Conservation (phyloP, 2,888 invertebrate species). For the Platycheirus albimanus region DNA sequence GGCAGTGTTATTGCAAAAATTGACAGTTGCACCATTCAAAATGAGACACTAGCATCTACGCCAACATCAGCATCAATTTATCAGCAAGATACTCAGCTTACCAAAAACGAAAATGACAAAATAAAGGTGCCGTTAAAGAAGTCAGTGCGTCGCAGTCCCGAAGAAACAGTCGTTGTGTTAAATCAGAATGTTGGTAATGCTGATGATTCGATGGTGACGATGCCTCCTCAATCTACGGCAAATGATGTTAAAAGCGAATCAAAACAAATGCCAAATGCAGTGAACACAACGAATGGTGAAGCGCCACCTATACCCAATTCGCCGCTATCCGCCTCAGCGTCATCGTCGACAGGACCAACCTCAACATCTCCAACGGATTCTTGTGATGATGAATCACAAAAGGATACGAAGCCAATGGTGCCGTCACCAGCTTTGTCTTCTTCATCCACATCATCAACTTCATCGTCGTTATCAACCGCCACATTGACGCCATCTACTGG, state of each 20-base stretch:
- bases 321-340: constrained; percentile 61
- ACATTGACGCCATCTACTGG: constrained; percentile 39
- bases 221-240: constrained; percentile 27
- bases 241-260: constrained; percentile 59
- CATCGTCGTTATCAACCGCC: constrained; percentile 40
- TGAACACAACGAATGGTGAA: constrained; percentile 68
- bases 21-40: constrained; percentile 63
- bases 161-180: constrained; percentile 75
- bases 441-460: constrained; percentile 55
- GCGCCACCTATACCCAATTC: constrained; percentile 53
- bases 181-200: constrained; percentile 69
- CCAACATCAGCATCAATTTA: constrained; percentile 51
- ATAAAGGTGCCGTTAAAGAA: constrained; percentile 78
- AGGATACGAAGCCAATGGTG: constrained; percentile 51
- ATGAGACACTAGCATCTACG: constrained; percentile 49
- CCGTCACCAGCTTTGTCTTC: constrained; percentile 64
- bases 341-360: constrained; percentile 62
- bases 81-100: constrained; percentile 57
- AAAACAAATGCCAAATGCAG: constrained; percentile 67
- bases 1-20: constrained; percentile 76
- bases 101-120: constrained; percentile 75
- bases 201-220: constrained; percentile 2
- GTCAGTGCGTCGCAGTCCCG: constrained; percentile 78
- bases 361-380: constrained; percentile 73
- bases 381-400: constrained; percentile 63